Percentiles rank a stretch among this genome's conserved stretches.
phyloP scores from a whole-genome alignment of 2,888 invertebrate species.

The Tetanocera ferruginea region DNA sequence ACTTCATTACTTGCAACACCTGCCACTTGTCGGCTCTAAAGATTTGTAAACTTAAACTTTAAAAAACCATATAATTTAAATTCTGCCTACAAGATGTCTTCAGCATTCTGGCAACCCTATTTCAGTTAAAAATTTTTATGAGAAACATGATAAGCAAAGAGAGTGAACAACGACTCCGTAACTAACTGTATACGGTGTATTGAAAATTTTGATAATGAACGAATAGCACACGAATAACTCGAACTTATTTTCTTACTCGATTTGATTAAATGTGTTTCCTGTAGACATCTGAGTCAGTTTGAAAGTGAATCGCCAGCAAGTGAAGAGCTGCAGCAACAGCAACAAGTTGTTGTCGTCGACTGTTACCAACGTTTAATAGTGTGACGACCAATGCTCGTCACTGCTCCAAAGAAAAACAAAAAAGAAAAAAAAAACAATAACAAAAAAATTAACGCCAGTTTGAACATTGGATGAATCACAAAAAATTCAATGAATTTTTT shows the following conservation, averaged over 20 bases:
- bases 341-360: constrained; percentile 39
- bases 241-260: background rate
- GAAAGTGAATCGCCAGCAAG: constrained; percentile 48
- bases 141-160: constrained; percentile 6
- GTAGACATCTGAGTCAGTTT: constrained; percentile 40
- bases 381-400: constrained; percentile 17
- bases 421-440: too few species aligned
- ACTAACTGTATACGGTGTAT: too few species aligned
- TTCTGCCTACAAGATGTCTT: too few species aligned
- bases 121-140: background rate
- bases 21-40: too few species aligned
- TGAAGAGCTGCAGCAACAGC: constrained; percentile 34
- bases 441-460: constrained; percentile 13
- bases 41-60: background rate
- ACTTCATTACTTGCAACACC: too few species aligned
- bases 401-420: too few species aligned
- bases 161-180: constrained; percentile 18
- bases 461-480: background rate
- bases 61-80: too few species aligned
- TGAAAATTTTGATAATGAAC: background rate
- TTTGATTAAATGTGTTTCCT: background rate
- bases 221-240: background rate
- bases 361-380: constrained; percentile 19
- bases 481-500: background rate
- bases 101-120: background rate